These are phyloP conservation scores for Panthera leo DNA, from an alignment of 2,113 vertebrate genomes.

Conservation along the genomic window DNA sequence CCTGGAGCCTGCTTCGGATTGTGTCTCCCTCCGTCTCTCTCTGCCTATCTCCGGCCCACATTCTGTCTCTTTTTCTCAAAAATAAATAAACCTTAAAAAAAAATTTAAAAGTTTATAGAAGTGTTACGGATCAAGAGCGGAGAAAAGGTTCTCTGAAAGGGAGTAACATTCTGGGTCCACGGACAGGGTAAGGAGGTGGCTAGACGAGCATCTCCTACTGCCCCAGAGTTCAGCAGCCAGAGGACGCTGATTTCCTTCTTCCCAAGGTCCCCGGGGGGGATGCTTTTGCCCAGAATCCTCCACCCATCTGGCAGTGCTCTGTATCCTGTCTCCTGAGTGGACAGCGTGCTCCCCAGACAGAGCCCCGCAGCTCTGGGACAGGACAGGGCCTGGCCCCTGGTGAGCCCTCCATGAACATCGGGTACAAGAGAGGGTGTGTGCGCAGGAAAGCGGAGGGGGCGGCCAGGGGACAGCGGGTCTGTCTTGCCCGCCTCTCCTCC, in stretches of 20 bases:
- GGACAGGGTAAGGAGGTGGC: background rate
- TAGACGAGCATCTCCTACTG: background rate
- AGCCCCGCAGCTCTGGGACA: background rate
- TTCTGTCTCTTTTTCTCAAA: no score
- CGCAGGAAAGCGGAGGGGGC: fast-evolving
- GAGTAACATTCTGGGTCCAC: background rate
- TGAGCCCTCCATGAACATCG: background rate
- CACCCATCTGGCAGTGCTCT: fast-evolving
- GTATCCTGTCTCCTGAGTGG: background rate
- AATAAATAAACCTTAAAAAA: no score
- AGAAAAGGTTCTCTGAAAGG: background rate
- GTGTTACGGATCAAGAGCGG: background rate
- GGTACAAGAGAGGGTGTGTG: background rate
- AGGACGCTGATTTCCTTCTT: background rate
- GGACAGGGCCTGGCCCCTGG: background rate
- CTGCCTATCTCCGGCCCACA: no score
- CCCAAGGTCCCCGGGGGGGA: background rate
- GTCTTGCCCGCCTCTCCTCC: background rate
- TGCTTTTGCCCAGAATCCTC: background rate
- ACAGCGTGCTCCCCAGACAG: background rate
- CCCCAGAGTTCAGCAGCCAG: background rate
- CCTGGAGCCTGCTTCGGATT: no score
- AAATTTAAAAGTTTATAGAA: background rate
- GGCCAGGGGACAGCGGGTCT: background rate
- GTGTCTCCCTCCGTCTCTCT: no score